Base-by-base conservation (phyloP, 2,797 vertebrate genomes). In the Ceyx erithaca region DNA sequence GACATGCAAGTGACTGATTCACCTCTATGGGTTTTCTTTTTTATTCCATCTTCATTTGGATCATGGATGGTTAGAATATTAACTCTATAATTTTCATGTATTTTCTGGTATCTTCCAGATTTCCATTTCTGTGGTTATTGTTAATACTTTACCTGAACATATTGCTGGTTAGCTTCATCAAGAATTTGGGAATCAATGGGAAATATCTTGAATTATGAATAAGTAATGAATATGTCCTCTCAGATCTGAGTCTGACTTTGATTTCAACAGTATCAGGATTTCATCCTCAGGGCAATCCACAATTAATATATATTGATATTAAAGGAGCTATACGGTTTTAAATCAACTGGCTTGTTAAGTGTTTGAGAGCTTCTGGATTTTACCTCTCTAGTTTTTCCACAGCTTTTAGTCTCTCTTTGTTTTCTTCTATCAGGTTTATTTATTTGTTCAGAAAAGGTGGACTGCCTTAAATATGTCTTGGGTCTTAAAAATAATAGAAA, bases 381-480 rank as follows among this genome's bases (percentile, higher is more conserved):
- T 78, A 68, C 33, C 40, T 54, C 23, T 30, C 28, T 59, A 33
- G 18, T 19, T 52, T 83, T 92, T 59, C 68, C 28, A 41, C 41
- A 63, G 48, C 33, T 89, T 46, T 69, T 70, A 45, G 22, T 69
- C 6, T 58, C 31, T 61, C 15, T 64, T 73, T 90, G 48, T 68
- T 54, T 75, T 72, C 48, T 79, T 73, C 59, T 55, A 33, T 69
- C 55, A 59, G 35, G 31, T 48, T 37, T 62, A 59, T 87, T 77
- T 85, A 17, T 49, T 80, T 87, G 59, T 76, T 91, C 45, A 72
- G 73, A 95, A 84, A 82, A 86, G 37, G 40, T 21, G 85, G n/a
- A 22, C n/a, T 57, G 33, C 37, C 45, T 91, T 87, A 87, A 78
- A 57, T 71, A 37, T 72, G 31, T 63, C 81, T 80, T 51, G 58